Conservation (phyloP, 2,797 vertebrate genomes). For the Phylloscopus collybita region DNA sequence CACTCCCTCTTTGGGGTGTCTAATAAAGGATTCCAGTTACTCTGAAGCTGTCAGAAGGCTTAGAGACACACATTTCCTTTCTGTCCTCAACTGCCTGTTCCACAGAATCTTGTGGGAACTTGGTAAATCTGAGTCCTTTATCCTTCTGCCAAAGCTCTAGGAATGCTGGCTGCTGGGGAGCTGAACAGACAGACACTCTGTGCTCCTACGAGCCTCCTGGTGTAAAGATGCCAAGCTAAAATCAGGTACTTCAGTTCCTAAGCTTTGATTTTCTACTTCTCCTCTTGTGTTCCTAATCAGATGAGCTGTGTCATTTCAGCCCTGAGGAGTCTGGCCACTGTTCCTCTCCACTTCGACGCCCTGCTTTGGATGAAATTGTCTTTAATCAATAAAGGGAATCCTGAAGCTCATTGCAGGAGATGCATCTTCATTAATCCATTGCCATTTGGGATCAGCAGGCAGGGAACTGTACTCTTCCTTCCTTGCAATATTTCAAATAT, state of each 20-base stretch:
- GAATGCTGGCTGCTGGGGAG: not conserved
- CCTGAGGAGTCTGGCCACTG: not conserved
- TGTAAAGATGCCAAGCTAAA: not conserved
- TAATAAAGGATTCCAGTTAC: not conserved
- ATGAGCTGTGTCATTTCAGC: not conserved
- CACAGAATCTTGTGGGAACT: not conserved
- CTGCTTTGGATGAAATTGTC: not conserved
- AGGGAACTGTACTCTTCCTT: not conserved
- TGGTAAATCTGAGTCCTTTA: not conserved
- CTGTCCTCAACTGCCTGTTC: not conserved
- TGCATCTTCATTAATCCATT: fast-evolving
- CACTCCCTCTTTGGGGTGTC: not conserved
- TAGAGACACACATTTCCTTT: fast-evolving
- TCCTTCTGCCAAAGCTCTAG: not conserved
- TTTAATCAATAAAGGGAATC: not conserved
- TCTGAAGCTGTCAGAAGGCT: not conserved
- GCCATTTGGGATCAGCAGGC: not conserved
- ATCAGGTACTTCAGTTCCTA: not conserved
- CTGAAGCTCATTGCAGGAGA: not conserved
- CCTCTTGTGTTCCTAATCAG: not conserved
- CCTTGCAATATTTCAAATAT: not conserved
- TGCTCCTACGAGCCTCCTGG: not conserved
- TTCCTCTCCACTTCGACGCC: not conserved
- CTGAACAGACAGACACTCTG: not conserved
- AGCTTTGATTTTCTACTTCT: not conserved